Evolutionary conservation across 2,888 invertebrate genomes (phyloP), one percentile per base, ranked within the genome.

Genomic region (Morpho helenor): DNA sequence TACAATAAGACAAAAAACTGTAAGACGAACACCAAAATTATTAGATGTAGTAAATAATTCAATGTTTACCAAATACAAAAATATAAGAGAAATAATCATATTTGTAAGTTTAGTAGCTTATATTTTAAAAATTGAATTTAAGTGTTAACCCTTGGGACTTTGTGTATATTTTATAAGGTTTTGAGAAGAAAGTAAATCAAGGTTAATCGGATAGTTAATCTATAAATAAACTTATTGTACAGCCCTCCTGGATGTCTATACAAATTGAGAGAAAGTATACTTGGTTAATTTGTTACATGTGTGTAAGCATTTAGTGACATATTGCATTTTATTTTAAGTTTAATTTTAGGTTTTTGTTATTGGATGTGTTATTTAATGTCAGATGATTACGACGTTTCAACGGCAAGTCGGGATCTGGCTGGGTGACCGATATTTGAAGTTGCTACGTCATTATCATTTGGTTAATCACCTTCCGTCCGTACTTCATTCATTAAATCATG

Each of bases 11-110:
- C 16, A 55, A 43, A 45, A 31, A 52, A 56, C 52, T 59, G 56
- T 59, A 59, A 59, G 59, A 52, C n/a, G 49, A 56, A 56, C 59
- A 59, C 59, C 59, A 59, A 59, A 49, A 44, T 48, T 41, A 9
- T 40, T 59, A 59, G 59, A 23, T 52, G 41, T 53, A 53, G 54
- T 54, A 49, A 2, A 31, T 46, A 50, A 46, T 31, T 3, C 45
- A 52, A 31, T 8, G 9, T 48, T 8, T 40, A 39, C 10, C 16
- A 40, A 7, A 41, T 49, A 49, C 40, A 7, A 49, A 49, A 41
- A 2, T 7, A 9, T 39, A 7, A 16, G 40, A 49, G n/a, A 41
- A 49, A 41, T 10, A 10, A 7, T 40, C 16, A 5, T 8, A 49
- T 9, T 41, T 49, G 7, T 48, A 48, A 48, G 2, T 7, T 16